phyloP scores from a whole-genome alignment of 2,888 invertebrate species.

The Eilema griseolum region DNA sequence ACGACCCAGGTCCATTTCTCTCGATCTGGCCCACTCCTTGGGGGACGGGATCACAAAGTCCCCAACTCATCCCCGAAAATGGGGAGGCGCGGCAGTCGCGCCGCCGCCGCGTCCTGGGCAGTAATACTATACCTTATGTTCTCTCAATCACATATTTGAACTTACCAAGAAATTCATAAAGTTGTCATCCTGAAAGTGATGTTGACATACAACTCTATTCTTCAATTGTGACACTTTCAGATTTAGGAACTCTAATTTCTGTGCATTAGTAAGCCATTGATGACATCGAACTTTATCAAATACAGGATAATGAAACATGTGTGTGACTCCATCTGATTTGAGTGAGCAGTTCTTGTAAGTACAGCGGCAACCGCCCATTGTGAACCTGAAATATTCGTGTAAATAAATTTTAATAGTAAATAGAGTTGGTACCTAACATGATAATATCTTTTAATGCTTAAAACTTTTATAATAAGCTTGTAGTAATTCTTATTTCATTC shows the following conservation, averaged over 20 bases:
- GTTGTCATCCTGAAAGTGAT: constrained; percentile 85
- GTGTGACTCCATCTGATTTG: constrained; percentile 83
- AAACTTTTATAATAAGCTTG: background rate
- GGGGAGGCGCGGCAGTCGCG: too few relatives aligned
- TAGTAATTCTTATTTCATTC: background rate
- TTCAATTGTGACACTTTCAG: constrained; percentile 86
- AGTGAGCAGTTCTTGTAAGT: constrained; percentile 85
- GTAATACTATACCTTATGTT: too few relatives aligned
- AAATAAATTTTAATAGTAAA: background rate
- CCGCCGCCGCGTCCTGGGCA: too few relatives aligned
- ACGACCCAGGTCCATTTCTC: too few relatives aligned
- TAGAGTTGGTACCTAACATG: background rate
- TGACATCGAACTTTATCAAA: constrained; percentile 87
- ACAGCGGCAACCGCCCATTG: constrained; percentile 88
- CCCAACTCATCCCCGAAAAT: too few relatives aligned
- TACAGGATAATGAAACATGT: constrained; percentile 89
- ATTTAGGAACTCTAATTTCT: constrained; percentile 82
- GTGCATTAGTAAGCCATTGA: constrained; percentile 86
- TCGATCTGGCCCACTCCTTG: too few relatives aligned
- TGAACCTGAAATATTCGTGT: constrained; percentile 31
- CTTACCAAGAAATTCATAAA: constrained; percentile 85
- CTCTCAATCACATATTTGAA: too few relatives aligned
- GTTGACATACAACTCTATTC: constrained; percentile 88
- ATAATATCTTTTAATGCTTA: background rate
- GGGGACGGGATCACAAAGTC: too few relatives aligned